Percentiles rank a stretch among this genome's conserved stretches.
Conservation (phyloP, 2,888 invertebrate species). For the Ophion ellenae region DNA sequence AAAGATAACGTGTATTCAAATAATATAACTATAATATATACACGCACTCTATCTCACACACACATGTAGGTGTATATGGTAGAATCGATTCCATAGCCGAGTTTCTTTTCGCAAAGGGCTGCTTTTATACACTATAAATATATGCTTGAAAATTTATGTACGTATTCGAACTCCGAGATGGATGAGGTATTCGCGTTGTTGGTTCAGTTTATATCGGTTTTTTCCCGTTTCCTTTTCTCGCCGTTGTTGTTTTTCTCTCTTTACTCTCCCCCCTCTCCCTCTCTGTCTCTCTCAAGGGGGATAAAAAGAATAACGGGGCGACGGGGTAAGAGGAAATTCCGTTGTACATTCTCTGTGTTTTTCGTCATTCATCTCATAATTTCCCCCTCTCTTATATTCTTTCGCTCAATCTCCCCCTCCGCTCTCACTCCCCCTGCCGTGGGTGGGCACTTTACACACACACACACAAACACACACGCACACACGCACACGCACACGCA, state of each 20-base stretch:
- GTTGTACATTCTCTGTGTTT: conserved; percentile 66
- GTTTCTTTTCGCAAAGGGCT: conserved; percentile 58
- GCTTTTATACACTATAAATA: conserved; percentile 25
- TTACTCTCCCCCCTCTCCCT: conserved; percentile 24
- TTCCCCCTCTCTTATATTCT: conserved; percentile 59
- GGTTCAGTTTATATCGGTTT: conserved; percentile 48
- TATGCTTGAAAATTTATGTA: conserved; percentile 6
- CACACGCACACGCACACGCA: neutral
- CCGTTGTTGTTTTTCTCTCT: conserved; percentile 58
- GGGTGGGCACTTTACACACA: conserved; percentile 28
- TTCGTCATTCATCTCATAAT: conserved; percentile 64
- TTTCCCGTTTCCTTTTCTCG: conserved; percentile 47
- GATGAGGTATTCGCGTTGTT: conserved; percentile 61
- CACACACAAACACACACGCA: too few relatives aligned
- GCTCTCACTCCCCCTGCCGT: conserved; percentile 36
- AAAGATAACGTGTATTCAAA: conserved; percentile 51
- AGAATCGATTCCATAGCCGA: conserved; percentile 65
- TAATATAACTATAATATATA: conserved; percentile 41
- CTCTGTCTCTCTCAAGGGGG: conserved; percentile 53
- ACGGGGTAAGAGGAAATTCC: conserved; percentile 34
- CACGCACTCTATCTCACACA: conserved; percentile 14
- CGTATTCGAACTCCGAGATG: conserved; percentile 50
- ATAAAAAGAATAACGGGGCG: conserved; percentile 20
- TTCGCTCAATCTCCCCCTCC: conserved; percentile 47
- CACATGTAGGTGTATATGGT: conserved; percentile 27